Evolutionary conservation across 1,140 invertebrate species (phyloP).

Genomic region (Drosophila navojoa): DNA sequence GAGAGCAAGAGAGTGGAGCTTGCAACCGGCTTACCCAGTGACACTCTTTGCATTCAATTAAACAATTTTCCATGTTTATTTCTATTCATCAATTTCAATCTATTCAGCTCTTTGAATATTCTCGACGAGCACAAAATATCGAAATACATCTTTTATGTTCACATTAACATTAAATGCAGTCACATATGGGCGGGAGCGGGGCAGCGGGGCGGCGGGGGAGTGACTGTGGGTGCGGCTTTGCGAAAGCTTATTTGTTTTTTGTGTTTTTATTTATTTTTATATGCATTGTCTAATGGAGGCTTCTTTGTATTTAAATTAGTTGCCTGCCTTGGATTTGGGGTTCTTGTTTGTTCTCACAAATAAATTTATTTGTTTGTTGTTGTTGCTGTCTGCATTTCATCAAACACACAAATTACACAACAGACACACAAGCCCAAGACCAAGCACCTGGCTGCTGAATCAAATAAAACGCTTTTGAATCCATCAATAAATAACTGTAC

Average conservation of each 20-base stretch:
- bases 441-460: conserved; percentile 48
- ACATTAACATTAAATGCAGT: conserved; percentile 63
- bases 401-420: conserved; percentile 56
- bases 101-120: conserved; percentile 29
- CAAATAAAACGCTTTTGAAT: conserved; percentile 57
- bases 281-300: conserved; percentile 62
- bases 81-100: conserved; percentile 30
- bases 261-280: background rate
- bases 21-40: conserved; percentile 46
- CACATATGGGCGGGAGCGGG: background rate
- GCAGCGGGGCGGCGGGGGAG: background rate
- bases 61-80: conserved; percentile 66
- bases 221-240: conserved; percentile 26
- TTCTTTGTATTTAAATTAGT: conserved; percentile 77
- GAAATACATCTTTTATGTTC: conserved; percentile 52
- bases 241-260: conserved; percentile 24
- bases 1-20: conserved; percentile 20
- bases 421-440: conserved; percentile 2
- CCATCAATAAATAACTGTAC: conserved; percentile 47
- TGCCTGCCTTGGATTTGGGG: conserved; percentile 63
- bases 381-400: conserved; percentile 51
- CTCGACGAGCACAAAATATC: conserved; percentile 25
- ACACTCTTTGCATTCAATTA: conserved; percentile 67
- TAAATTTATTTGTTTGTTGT: conserved; percentile 44
- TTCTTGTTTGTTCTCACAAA: conserved; percentile 68